Evolutionary conservation across 2,888 invertebrate species (phyloP), one percentile per base, ranked within the genome.

Genomic region (Cyclophora albipunctata): DNA sequence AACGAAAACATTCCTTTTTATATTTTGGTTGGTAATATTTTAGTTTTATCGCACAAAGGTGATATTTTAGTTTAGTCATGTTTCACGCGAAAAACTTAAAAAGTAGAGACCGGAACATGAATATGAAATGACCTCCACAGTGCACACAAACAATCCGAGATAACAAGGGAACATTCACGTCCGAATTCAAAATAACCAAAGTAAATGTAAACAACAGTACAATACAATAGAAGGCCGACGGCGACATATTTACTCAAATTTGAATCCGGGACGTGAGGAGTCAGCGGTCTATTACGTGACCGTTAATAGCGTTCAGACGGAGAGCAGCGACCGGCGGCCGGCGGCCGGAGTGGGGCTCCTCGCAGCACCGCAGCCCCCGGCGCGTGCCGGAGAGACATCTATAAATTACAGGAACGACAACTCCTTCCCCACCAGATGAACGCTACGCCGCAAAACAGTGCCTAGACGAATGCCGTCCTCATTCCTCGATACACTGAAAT

Each of bases 351-450:
- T 66, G 64, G 20, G 69, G 71, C 71, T 77, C 67, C 69, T 69
- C 73, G 68, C 74, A 80, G 77, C 76, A 75, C 73, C 73, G 68
- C 64, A 64, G 67, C 77, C 80, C 75, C 80, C 75, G 67, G 79
- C 82, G 78, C 64, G 79, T 75, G 82, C 84, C 84, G 82, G 82
- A 77, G 78, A 77, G 78, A 81, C 71, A 80, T 82, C 85, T 84
- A 87, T 87, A 86, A 86, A 85, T 86, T 84, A 86, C 79, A 73
- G 73, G 63, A 84, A 86, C 82, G 85, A 84, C 84, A 85, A 84
- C 83, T 84, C 81, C 82, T 84, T 85, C 81, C 73, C 73, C 74
- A 78, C 81, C 81, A 85, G 84, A 85, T 86, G 84, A 85, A 81
- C 20, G 83, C 83, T 75, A 75, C 78, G 78, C 81, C 83, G 70